Evolutionary conservation across 1,140 invertebrate species (phyloP), one percentile per base, ranked within the genome.

Genomic region (Copidosoma floridanum): DNA sequence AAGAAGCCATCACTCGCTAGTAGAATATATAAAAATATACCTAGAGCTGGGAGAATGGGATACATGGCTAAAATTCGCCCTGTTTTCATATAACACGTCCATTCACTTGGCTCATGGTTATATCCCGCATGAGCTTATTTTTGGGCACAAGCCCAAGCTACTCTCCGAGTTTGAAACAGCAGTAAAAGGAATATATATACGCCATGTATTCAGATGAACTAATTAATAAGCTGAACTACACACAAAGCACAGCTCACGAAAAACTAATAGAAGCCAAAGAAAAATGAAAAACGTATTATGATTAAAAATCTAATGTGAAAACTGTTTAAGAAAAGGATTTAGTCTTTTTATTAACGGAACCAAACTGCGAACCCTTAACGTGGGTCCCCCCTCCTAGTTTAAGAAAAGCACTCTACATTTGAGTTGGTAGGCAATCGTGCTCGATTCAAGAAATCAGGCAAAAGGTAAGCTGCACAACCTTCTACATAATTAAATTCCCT

Each of bases 1-100:
- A 47, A 50, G 54, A 40, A 56, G 46, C 23, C 63, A 61, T 20
- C 35, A 46, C 10, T 46, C 46, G 1, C 46, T 65, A 18, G 35
- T 65, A 8, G 57, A 52, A 20, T 50, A 60, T 24, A 18, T 48
- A 41, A 41, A 41, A 41, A 41, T 41, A 16, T 41, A 8, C 18
- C 8, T 12, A 12, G 23, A 46, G 6, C 4, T 3, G 7, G 14
- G 23, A 8, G 14, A 46, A 7, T 46, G 43, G 43, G 23, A 46
- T 21, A n/a, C 4, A 5, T 40, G 38, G 38, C 4, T 40, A 40
- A n/a, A 16, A 40, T n/a, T 5, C 38, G 38, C 38, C 4, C 10
- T 40, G 8, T 40, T 40, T 16, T 40, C 38, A 8, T 40, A 40
- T 16, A 40, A 40, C 38, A 40, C 38, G 8, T 8, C 38, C 10